Conservation (phyloP, 2,113 vertebrate genomes). For the zebrafish (Danio rerio) region DNA sequence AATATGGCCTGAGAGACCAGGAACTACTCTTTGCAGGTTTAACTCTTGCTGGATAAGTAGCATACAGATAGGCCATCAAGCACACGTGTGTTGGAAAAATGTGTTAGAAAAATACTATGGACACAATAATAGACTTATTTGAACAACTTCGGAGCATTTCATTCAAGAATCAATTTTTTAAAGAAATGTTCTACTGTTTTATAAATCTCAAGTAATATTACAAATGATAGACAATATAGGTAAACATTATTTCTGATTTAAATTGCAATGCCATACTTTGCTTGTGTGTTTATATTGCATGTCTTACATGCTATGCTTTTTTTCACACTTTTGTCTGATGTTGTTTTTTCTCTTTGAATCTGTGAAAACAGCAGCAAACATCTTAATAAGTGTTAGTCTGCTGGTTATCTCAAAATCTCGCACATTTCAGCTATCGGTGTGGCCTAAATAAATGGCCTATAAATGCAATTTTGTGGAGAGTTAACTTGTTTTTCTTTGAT, state of each 20-base stretch:
- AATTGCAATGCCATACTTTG: slow-evolving; percentile 19
- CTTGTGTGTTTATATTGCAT: no score
- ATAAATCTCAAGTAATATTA: not conserved
- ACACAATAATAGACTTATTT: not conserved
- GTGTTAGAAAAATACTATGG: slow-evolving; percentile 2
- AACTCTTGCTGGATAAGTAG: slow-evolving; percentile 68
- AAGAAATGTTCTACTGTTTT: not conserved
- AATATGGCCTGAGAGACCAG: slow-evolving; percentile 76
- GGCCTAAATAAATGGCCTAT: slow-evolving; percentile 55
- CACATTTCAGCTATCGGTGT: slow-evolving; percentile 33
- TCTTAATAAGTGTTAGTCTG: slow-evolving; percentile 23
- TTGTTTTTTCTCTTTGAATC: slow-evolving; percentile 6
- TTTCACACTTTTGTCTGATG: slow-evolving; percentile 21
- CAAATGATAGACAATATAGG: not conserved
- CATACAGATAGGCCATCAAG: slow-evolving; percentile 49
- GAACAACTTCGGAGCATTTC: not conserved
- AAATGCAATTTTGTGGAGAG: slow-evolving; percentile 55
- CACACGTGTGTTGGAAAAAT: not conserved
- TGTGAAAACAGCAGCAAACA: slow-evolving; percentile 37
- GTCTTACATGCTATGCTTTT: no score
- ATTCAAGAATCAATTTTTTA: not conserved
- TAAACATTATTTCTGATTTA: slow-evolving; percentile 19
- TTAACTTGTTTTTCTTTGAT: slow-evolving; percentile 69
- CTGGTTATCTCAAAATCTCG: slow-evolving; percentile 34
- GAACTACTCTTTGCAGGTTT: slow-evolving; percentile 76